These are phyloP conservation scores for Sula dactylatra DNA, from an alignment of 2,113 vertebrate genomes.

Conservation along the genomic window DNA sequence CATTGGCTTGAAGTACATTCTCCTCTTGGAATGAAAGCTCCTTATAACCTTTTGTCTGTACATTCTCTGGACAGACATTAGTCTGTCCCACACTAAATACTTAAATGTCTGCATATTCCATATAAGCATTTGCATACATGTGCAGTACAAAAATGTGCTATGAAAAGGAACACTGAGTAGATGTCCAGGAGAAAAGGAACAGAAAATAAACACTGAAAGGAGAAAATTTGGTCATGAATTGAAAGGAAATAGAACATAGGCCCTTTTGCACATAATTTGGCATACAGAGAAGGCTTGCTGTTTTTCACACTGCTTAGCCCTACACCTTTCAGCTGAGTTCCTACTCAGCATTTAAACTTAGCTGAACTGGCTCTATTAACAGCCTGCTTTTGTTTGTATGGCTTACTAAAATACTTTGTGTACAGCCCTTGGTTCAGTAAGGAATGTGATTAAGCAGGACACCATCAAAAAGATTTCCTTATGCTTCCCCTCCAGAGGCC, in stretches of 20 bases:
- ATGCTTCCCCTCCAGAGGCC: neutral
- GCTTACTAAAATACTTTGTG: neutral
- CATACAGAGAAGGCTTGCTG: neutral
- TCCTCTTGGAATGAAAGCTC: neutral
- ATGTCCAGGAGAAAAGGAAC: neutral
- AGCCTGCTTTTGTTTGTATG: neutral
- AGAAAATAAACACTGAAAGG: constrained; percentile 7
- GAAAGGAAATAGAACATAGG: neutral
- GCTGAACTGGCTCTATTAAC: neutral
- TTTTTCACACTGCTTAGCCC: neutral
- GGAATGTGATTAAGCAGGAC: neutral
- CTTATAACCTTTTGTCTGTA: constrained; percentile 2
- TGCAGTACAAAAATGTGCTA: neutral
- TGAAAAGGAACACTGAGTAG: neutral
- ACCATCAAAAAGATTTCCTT: neutral
- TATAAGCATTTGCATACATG: neutral
- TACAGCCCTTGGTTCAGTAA: neutral
- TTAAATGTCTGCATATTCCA: neutral
- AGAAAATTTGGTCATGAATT: neutral
- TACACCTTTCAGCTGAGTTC: neutral
- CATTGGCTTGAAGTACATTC: neutral
- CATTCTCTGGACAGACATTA: neutral
- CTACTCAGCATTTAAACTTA: neutral
- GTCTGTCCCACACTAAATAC: neutral
- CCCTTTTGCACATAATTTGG: neutral